Base-by-base conservation (phyloP, 2,113 vertebrate species). In the Perognathus longimembris region DNA sequence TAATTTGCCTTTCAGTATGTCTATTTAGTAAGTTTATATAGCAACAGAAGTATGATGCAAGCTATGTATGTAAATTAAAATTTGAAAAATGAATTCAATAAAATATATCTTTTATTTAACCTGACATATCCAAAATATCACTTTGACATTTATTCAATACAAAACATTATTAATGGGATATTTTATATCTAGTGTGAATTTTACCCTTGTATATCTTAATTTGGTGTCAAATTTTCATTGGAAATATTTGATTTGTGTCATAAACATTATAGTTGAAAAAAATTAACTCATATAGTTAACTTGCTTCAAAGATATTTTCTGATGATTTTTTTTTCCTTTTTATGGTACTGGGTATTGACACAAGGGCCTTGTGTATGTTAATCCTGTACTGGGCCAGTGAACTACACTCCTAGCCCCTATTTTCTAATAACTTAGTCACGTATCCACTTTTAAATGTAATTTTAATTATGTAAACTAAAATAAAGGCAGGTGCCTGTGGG, bases 41-140 rank as follows among this genome's bases (percentile, higher is more conserved):
- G 38, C 21, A 32, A 24, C 75, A 74, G 66, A 96, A 90, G 63
- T 87, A 69, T 15, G 38, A 70, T 88, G 2, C 1, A 66, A 77
- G 10, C 21, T 70, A 17, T 34, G 24, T 79, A 88, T 93, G 11
- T 75, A 57, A 73, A 73, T 84, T 78, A 45, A 85, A 79, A 57
- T 54, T 86, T 30, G 7, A 67, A 91, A 84, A 28, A 32, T 74
- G 26, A 76, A 76, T 12, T 45, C 45, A 45, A 12, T 75, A 88
- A 81, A 70, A 57, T 54, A 86, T 80, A 14, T 54, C 61, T 83
- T 85, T 90, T 86, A 64, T 64, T 91, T 94, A 93, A 89, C 28
- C 0, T 11, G 76, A 3, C 71, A 17, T 87, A 24, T 81, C 10
- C 11, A 88, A 59, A 92, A 66, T 64, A 75, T 38, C 24, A 42